Evolutionary conservation across 2,888 invertebrate genomes (phyloP).

Genomic region (Eurytoma adleriae): DNA sequence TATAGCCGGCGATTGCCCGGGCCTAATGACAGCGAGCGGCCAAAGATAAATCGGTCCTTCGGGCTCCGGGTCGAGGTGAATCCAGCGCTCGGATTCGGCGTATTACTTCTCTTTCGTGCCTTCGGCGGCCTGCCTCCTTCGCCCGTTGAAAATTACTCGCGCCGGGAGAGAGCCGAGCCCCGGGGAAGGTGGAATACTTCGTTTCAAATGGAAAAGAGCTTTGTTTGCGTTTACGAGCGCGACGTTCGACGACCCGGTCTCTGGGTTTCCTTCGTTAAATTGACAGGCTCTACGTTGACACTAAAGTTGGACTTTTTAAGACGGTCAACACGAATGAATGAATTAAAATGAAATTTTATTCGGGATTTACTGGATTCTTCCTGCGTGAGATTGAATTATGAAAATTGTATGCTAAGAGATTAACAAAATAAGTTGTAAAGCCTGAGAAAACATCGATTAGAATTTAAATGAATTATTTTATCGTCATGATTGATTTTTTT

Average conservation of each 20-base stretch:
- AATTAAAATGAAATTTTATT: no score
- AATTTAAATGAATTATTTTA: no score
- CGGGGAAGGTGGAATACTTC: constrained; percentile 54
- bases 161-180: not conserved
- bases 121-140: constrained; percentile 15
- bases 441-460: no score
- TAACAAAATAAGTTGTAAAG: no score
- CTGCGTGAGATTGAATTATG: no score
- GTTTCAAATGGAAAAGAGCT: constrained; percentile 59
- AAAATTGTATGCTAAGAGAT: no score
- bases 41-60: constrained; percentile 57
- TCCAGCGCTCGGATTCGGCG: constrained; percentile 7
- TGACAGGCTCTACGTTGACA: no score
- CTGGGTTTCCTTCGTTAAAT: constrained; percentile 65
- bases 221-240: constrained; percentile 66
- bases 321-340: no score
- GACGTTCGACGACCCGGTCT: constrained; percentile 58
- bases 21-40: constrained; percentile 54
- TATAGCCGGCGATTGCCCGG: constrained; percentile 43
- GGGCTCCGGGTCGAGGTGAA: constrained; percentile 45
- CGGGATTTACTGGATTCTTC: no score
- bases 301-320: no score
- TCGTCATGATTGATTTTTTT: no score
- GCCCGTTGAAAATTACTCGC: constrained; percentile 51
- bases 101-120: not conserved